These are phyloP conservation scores for Acanthococcus lagerstroemiae DNA, from an alignment of 2,888 invertebrate genomes.

Conservation along the genomic window DNA sequence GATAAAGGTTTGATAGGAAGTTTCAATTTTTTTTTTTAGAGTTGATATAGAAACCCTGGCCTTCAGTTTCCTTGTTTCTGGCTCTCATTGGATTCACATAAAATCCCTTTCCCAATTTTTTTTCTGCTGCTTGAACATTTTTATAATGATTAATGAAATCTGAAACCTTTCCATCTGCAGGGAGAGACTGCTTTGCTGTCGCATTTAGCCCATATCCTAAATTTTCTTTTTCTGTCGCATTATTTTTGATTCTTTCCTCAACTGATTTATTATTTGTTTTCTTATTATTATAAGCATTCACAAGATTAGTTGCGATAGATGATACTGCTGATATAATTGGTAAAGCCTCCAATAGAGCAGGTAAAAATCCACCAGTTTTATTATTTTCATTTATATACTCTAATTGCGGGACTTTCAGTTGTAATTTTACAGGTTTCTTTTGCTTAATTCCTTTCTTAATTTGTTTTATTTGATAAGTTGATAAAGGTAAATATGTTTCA, in stretches of 20 bases:
- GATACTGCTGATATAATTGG: no score
- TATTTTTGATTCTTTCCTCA: not conserved
- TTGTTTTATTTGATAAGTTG: not conserved
- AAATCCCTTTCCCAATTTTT: no score
- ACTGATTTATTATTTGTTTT: conserved; percentile 5
- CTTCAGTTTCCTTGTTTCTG: no score
- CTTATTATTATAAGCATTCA: conserved; percentile 10
- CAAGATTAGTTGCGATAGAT: not conserved
- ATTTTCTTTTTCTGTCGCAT: not conserved
- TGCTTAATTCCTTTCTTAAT: not conserved
- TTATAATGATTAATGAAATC: no score
- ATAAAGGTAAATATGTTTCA: conserved; percentile 1
- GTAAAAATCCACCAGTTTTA: not conserved
- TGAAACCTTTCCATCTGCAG: no score
- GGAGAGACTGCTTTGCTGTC: no score
- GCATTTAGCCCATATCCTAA: no score
- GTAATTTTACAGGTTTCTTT: not conserved
- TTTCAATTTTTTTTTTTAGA: conserved; percentile 15
- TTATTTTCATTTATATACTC: not conserved
- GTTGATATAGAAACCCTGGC: no score
- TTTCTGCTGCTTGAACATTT: no score
- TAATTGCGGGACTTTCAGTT: not conserved
- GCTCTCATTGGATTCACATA: no score
- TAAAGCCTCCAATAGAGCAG: not conserved
- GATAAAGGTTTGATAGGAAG: conserved; percentile 22